These are phyloP conservation scores for Sycophaga agraensis DNA, from an alignment of 1,140 invertebrate genomes.

Conservation along the genomic window DNA sequence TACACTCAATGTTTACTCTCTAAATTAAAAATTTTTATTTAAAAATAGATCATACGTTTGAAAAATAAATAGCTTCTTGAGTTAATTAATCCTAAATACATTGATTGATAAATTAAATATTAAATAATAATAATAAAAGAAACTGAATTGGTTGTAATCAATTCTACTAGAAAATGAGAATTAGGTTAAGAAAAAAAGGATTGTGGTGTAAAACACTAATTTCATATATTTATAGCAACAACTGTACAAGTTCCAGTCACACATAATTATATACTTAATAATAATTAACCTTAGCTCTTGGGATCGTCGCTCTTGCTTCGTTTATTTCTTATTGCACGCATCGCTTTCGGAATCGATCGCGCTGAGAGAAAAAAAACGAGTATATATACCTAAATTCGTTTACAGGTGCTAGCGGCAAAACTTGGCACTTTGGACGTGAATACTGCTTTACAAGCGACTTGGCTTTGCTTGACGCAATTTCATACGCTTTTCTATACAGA, in stretches of 20 bases:
- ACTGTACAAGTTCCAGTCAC: conserved; percentile 57
- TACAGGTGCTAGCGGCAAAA: conserved; percentile 3
- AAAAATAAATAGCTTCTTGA: too few relatives aligned
- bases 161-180: neutral
- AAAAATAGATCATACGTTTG: too few relatives aligned
- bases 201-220: conserved; percentile 57
- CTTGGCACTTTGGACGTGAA: conserved; percentile 27
- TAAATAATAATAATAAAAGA: conserved; percentile 28
- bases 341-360: conserved; percentile 23
- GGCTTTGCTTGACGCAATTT: neutral
- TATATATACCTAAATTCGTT: neutral
- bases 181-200: conserved; percentile 21
- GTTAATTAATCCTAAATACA: too few relatives aligned
- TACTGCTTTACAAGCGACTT: conserved; percentile 1
- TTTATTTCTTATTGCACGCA: conserved; percentile 20
- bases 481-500: neutral
- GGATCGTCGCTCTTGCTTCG: conserved; percentile 3
- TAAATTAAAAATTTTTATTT: too few relatives aligned
- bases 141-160: conserved; percentile 1
- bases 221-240: conserved; percentile 59
- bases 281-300: conserved; percentile 38
- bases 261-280: conserved; percentile 48
- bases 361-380: conserved; percentile 14
- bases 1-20: too few relatives aligned
- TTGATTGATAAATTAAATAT: too few relatives aligned